phyloP scores from a whole-genome alignment of 2,888 invertebrate genomes.

The Cryptus viduatorius region DNA sequence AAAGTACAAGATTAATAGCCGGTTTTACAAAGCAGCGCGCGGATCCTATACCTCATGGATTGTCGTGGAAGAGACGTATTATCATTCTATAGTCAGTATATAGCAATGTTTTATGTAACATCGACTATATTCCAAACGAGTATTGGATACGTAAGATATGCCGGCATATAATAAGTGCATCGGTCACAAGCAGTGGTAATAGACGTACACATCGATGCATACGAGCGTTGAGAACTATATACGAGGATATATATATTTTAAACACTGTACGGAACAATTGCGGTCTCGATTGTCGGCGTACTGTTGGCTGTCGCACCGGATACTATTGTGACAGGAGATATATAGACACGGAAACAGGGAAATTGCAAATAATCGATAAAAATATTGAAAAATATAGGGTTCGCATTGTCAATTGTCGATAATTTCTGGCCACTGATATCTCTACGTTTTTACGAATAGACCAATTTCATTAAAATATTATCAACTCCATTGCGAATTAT shows the following conservation, averaged over 20 bases:
- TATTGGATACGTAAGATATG: slow-evolving; percentile 1
- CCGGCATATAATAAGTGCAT: slow-evolving; percentile 4
- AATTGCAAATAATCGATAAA: not conserved
- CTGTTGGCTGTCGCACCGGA: not conserved
- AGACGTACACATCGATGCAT: not conserved
- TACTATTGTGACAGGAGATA: not conserved
- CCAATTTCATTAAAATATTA: no score
- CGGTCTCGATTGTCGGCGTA: no score
- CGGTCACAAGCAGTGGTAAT: slow-evolving; percentile 18
- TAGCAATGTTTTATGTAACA: slow-evolving; percentile 12
- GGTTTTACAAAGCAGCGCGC: slow-evolving; percentile 16
- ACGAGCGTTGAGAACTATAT: not conserved
- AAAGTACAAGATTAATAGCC: slow-evolving; percentile 46
- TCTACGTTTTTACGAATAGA: no score
- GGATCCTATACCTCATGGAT: slow-evolving; percentile 11
- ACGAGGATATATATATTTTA: not conserved
- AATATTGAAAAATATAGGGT: not conserved
- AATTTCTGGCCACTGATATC: not conserved
- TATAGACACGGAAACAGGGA: not conserved
- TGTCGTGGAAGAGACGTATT: slow-evolving; percentile 3
- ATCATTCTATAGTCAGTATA: not conserved
- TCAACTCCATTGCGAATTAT: no score
- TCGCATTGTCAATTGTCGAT: not conserved
- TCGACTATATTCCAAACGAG: not conserved
- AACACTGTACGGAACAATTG: no score